Base-by-base conservation (phyloP, 2,113 vertebrate species). In the Plestiodon gilberti region DNA sequence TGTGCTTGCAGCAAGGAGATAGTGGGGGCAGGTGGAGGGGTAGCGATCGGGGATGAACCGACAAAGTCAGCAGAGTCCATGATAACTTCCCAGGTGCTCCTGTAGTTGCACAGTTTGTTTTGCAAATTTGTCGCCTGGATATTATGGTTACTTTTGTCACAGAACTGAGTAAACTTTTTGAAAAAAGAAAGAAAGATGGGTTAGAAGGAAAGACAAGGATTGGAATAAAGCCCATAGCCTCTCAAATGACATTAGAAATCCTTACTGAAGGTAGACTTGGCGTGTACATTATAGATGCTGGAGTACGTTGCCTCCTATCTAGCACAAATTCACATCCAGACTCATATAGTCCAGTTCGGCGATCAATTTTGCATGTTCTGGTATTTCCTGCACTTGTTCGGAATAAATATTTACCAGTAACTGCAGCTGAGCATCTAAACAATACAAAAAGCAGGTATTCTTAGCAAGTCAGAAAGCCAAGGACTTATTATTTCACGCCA, bases 121-220 rank as follows among this genome's bases (percentile, higher is more conserved):
- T 97, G 96, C 84, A 94, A 87, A 86, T 95, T 97, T 88, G 95
- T 95, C 84, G 96, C 96, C 75, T 96, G 92, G 3, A 0, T 23
- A 14, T 96, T 97, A 78, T 97, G 96, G 25, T 89, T 94, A 15
- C 78, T 17, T 69, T 78, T 62, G 83, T 93, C 88, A 87, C 96
- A 97, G 90, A 97, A 97, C 81, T 93, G 85, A 69, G 22, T 80
- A 48, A 96, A 93, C 97, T 97, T 55, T 86, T 48, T 79, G 91
- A 83, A 90, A 88, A 67, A 52, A 22, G 86, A 40, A 70, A 33
- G 35, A 20, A 38, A 22, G 70, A 33, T 7, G 17, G 69, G 33
- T 35, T 38, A 70, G 15, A 69, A 69, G n/a, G 14, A 69, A 69
- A 11, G 14, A 35, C 17, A 71, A 38, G 1, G 35, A 1, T 71